Base-by-base conservation (phyloP, 2,797 vertebrate species). In the Trematomus bernacchii region DNA sequence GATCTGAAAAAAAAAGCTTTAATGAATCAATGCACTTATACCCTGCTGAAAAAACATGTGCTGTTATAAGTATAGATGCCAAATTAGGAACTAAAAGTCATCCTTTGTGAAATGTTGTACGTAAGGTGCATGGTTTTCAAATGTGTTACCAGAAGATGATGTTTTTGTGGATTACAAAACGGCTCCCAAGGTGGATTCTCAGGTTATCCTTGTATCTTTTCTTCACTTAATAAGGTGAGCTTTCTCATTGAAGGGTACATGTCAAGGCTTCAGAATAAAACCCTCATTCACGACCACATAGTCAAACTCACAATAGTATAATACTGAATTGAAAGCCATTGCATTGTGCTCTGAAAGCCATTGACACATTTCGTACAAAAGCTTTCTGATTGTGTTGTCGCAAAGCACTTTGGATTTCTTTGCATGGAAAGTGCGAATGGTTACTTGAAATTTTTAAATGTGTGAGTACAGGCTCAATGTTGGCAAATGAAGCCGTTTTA, bases 1-100 rank as follows among this genome's bases (percentile, higher is more conserved):
- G 55, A 85, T 62, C 71, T 69, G 52, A 62, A 85, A 67, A 71
- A 48, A 77, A 55, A 81, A 60, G 30, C 42, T 77, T 66, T 60
- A 75, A 76, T 76, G 40, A 85, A 70, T 50, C 54, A 67, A 47
- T 84, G 44, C 63, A 66, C 63, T 81, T 83, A 70, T 1, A 50
- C 33, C 59, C 44, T 50, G 3, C 76, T 37, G 73, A 77, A 54
- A 4, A 42, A 70, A 62, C 67, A 30, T 16, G 23, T 18, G 47
- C 18, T 50, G 42, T 66, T 79, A 77, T 82, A 74, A 59, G 68
- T 54, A 48, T 44, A 48, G 52, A 81, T 65, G 72, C 64, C 74
- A 80, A 52, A 50, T 16, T 4, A 21, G 30, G 19, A 66, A 14
- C 43, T 33, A 1, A 6, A 71, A 50, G 19, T 18, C 33, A 59